Conservation (phyloP, 2,888 invertebrate species). For the Tipula helvola region DNA sequence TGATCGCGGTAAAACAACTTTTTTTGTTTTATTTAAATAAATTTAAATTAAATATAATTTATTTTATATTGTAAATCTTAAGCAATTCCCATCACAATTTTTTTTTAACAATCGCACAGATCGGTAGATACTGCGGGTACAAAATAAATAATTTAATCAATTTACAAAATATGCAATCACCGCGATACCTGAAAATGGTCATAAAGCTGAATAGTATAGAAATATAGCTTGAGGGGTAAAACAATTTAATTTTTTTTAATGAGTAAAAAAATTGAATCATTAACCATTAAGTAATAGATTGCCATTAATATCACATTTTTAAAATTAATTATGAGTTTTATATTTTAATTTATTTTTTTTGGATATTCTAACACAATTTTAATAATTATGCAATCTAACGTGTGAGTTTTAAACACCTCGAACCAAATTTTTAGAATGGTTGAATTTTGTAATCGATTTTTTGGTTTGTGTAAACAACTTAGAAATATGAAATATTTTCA, state of each 20-base stretch:
- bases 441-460: neutral
- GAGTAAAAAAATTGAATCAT: neutral
- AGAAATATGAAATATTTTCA: neutral
- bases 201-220: neutral
- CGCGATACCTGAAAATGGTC: neutral
- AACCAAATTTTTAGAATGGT: neutral
- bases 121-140: neutral
- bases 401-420: neutral
- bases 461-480: neutral
- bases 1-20: neutral
- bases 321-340: neutral
- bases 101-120: neutral
- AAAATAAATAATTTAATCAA: neutral
- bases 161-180: neutral
- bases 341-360: neutral
- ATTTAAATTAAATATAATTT: neutral
- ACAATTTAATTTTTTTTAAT: neutral
- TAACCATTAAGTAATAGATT: neutral
- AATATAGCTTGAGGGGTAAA: neutral
- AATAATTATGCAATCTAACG: neutral
- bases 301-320: neutral
- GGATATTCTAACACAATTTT: neutral
- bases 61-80: neutral
- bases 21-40: neutral
- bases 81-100: neutral